Evolutionary conservation across 92 coral and sea anemone species (phyloP), one percentile per base, ranked within the genome.

Genomic region (Porites cylindrica): DNA sequence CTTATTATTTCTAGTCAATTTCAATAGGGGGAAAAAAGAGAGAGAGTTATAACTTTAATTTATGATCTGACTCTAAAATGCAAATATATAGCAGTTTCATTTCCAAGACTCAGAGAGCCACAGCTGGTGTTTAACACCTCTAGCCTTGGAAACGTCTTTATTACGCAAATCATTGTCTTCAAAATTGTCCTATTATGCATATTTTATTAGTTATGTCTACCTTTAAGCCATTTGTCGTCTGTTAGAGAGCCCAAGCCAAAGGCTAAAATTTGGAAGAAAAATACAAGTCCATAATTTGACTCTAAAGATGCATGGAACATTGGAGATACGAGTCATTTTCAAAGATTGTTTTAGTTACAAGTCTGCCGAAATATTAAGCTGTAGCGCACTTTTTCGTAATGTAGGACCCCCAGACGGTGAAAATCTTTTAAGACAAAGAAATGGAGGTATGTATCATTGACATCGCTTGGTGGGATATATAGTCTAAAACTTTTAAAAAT

Each of bases 61-160:
- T 75, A 13, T 12, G 24, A 20, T 56, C 61, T 10, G 6, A 20
- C 50, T 56, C 58, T 10, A 18, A 76, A 76, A 79, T 79, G 83
- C 83, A 79, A 79, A 79, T 65, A 10, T 54, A 56, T 56, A 10
- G 11, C 16, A 10, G 16, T 10, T 8, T 11, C 32, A 7, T 51
- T 76, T 76, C 60, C 14, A 26, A 47, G 17, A 63, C 5, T 38
- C 47, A 3, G 21, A 18, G 64, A 19, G 54, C 20, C 65, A 23
- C 72, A 63, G 61, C 83, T 79, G 83, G 72, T 79, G 20, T 29
- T 59, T 79, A 50, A 79, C 83, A 79, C 83, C 72, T 79, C 60
- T 14, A 0, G 54, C 43, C 71, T 63, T 78, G 58, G 58, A 50
- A 32, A 38, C 72, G 21, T 43, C 14, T 79, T 78, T 65, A 66